Percentiles rank a stretch among this genome's conserved stretches.
These are phyloP conservation scores for Laupala kohalensis DNA, from an alignment of 1,140 invertebrate genomes.

Conservation along the genomic window DNA sequence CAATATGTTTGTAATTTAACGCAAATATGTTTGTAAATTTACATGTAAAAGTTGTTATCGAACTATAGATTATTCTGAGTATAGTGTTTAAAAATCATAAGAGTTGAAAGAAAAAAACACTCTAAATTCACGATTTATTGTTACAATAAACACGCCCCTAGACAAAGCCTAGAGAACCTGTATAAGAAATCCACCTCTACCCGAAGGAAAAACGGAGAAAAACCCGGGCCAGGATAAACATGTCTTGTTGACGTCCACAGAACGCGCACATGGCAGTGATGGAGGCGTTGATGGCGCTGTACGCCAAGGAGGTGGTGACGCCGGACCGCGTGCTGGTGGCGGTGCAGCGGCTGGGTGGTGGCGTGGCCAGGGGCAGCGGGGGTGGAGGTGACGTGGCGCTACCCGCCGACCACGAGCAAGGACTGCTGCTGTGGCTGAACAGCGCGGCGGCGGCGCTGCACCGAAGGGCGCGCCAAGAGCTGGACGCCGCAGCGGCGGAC, in stretches of 20 bases:
- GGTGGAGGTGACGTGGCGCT: slow-evolving; percentile 33
- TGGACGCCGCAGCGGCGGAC: slow-evolving; percentile 27
- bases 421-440: slow-evolving; percentile 82
- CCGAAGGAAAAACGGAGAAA: not conserved
- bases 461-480: slow-evolving; percentile 39
- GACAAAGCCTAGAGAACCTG: too few species aligned
- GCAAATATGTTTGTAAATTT: too few species aligned
- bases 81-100: too few species aligned
- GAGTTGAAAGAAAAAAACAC: too few species aligned
- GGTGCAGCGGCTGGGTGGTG: slow-evolving; percentile 52
- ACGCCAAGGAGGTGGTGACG: slow-evolving; percentile 85
- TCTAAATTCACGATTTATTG: too few species aligned
- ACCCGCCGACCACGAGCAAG: slow-evolving; percentile 67
- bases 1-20: too few species aligned
- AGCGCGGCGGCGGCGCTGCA: slow-evolving; percentile 67
- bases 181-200: too few species aligned
- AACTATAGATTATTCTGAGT: too few species aligned
- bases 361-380: slow-evolving; percentile 32
- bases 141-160: too few species aligned
- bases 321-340: slow-evolving; percentile 76
- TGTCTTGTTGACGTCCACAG: slow-evolving; percentile 39
- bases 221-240: too few species aligned
- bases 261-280: slow-evolving; percentile 92
- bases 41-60: too few species aligned
- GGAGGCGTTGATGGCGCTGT: slow-evolving; percentile 91